phyloP scores from a whole-genome alignment of 2,797 vertebrate genomes.

The Anabacerthia variegaticeps region DNA sequence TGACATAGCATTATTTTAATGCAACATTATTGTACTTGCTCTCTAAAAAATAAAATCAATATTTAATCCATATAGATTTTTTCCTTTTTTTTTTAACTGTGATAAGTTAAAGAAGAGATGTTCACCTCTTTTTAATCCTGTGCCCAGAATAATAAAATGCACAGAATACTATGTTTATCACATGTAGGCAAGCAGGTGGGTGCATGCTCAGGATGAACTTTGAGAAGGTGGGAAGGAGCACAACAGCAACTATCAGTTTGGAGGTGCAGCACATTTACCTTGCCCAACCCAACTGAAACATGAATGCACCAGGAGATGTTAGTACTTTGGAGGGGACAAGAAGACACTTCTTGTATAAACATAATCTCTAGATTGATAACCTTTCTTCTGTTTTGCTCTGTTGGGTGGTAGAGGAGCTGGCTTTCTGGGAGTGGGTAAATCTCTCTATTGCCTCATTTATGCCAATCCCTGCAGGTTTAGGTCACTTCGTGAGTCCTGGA shows the following conservation, averaged over 20 bases:
- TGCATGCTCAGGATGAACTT: not conserved
- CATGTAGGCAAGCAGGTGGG: not conserved
- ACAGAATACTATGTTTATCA: not conserved
- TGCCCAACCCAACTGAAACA: not conserved
- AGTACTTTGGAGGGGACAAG: not conserved
- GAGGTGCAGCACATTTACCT: not conserved
- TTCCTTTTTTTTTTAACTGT: slow-evolving; percentile 57
- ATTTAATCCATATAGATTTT: slow-evolving; percentile 64
- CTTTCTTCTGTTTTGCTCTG: not conserved
- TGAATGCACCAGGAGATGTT: not conserved
- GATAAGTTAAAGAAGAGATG: not conserved
- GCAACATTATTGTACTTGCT: slow-evolving; percentile 71
- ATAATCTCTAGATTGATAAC: not conserved
- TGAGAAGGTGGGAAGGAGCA: not conserved
- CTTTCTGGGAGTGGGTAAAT: not conserved
- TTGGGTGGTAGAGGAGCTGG: not conserved
- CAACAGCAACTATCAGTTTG: not conserved
- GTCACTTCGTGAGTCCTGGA: not conserved
- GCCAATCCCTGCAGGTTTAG: not conserved
- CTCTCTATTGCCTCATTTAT: not conserved
- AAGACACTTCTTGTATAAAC: not conserved
- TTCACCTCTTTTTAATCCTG: not conserved
- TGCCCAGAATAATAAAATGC: not conserved
- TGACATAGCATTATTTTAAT: slow-evolving; percentile 79
- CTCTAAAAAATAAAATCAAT: slow-evolving; percentile 71